phyloP scores from a whole-genome alignment of 2,888 invertebrate species.

The Calliphora vomitoria region DNA sequence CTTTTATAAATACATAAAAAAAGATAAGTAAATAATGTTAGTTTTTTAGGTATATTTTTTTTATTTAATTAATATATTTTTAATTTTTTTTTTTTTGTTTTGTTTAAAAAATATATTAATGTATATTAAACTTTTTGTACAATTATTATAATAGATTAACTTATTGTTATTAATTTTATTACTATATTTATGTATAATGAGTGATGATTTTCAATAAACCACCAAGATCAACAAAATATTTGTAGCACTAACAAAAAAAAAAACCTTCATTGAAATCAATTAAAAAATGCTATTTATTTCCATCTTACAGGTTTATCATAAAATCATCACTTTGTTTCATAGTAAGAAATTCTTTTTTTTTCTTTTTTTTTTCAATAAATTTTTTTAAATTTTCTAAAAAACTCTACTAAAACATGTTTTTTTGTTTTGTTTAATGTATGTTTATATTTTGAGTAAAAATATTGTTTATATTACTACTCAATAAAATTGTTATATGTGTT shows the following conservation, averaged over 20 bases:
- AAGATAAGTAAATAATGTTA: conserved; percentile 21
- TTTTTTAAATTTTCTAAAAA: background rate
- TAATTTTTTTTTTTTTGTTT: conserved; percentile 44
- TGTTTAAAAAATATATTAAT: conserved; percentile 73
- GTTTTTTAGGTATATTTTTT: conserved; percentile 46
- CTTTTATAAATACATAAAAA: conserved; percentile 45
- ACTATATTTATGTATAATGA: conserved; percentile 24
- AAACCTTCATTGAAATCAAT: conserved; percentile 16
- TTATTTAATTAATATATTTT: conserved; percentile 22
- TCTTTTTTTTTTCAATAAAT: background rate
- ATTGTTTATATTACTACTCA: background rate
- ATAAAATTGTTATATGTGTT: background rate
- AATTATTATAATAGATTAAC: conserved; percentile 52
- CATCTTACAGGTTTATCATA: background rate
- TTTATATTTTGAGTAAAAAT: background rate
- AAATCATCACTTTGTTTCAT: background rate
- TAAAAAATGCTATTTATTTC: background rate
- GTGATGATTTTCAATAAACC: conserved; percentile 14
- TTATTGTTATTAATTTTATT: conserved; percentile 44
- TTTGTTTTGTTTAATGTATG: background rate
- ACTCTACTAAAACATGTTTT: background rate
- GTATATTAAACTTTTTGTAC: conserved; percentile 77
- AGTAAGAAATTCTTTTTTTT: background rate
- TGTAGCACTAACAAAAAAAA: background rate
- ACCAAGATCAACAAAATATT: background rate